phyloP scores from a whole-genome alignment of 2,113 vertebrate genomes.

The Macrotis lagotis region DNA sequence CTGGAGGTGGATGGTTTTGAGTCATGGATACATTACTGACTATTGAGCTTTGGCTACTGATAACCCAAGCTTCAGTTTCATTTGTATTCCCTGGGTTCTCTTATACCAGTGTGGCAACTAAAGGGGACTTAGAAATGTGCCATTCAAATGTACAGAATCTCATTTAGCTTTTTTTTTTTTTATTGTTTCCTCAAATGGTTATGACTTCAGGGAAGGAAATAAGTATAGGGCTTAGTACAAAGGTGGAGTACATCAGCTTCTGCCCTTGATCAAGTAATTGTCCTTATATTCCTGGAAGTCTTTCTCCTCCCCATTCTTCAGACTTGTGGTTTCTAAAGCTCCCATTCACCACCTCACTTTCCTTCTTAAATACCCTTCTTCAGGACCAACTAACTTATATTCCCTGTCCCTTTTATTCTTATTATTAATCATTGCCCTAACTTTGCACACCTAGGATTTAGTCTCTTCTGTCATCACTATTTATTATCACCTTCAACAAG shows the following conservation, averaged over 20 bases:
- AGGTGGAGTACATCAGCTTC: background rate
- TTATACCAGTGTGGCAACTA: background rate
- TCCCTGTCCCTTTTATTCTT: background rate
- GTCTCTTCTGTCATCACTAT: background rate
- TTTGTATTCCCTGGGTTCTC: background rate
- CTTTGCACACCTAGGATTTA: background rate
- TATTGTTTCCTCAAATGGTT: background rate
- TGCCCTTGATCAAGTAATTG: background rate
- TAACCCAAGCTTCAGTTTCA: background rate
- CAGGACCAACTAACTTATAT: background rate
- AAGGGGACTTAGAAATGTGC: background rate
- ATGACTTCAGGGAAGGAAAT: background rate
- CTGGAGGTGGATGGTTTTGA: background rate
- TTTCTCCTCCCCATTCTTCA: background rate
- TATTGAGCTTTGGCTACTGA: background rate
- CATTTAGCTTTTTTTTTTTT: background rate
- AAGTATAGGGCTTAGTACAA: background rate
- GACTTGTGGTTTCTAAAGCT: background rate
- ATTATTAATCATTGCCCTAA: background rate
- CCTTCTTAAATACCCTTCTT: background rate
- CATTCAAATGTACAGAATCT: background rate
- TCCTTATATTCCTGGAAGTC: background rate
- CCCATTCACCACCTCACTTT: background rate
- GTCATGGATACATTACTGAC: background rate
- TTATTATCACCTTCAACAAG: background rate